Base-by-base conservation (phyloP, 1,140 invertebrate species). In the Linepithema humile region DNA sequence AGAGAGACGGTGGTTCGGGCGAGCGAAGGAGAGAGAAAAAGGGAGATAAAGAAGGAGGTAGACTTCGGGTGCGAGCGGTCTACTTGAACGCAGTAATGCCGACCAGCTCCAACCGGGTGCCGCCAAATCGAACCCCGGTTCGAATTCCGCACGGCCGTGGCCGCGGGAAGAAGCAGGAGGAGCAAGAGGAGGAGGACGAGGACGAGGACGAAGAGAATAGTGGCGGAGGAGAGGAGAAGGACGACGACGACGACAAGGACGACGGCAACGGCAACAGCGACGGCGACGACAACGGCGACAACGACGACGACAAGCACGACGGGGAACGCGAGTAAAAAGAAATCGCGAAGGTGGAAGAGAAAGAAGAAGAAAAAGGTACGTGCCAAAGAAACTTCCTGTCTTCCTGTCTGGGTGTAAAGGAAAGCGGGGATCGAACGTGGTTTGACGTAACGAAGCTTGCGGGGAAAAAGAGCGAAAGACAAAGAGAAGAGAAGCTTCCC, bases 1-100 rank as follows among this genome's bases (percentile, higher is more conserved):
- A 57, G 45, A 20, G 38, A 69, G 43, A 15, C 35, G 32, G 23
- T 10, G 20, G 40, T 15, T n/a, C 23, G 15, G 9, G 26, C 3
- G 35, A 60, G 40, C 15, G 32, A 29, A 57, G 67, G 40, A 82
- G 69, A 64, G 62, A 74, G 23, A 64, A 62, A 23, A 17, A 74
- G 70, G 82, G 23, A 75, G 20, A 69, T 43, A 35, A 57, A 78
- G 75, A 53, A 57, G 74, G 74, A 72, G 74, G 65, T 45, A 78
- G 86, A 86, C 72, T 85, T 83, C 57, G 87, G 85, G 89, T 86
- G 86, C 70, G 89, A 89, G 85, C 84, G 85, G 82, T 89, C 90
- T 84, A 83, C 89, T 89, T 88, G 86, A 89, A 91, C 89, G 92
- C 92, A 93, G 92, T 93, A 90, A 93, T 93, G 91, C 92, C 92